Percentiles rank a stretch among this genome's conserved stretches.
Evolutionary conservation across 2,888 invertebrate species (phyloP).

Genomic region (Nemurella pictetii): DNA sequence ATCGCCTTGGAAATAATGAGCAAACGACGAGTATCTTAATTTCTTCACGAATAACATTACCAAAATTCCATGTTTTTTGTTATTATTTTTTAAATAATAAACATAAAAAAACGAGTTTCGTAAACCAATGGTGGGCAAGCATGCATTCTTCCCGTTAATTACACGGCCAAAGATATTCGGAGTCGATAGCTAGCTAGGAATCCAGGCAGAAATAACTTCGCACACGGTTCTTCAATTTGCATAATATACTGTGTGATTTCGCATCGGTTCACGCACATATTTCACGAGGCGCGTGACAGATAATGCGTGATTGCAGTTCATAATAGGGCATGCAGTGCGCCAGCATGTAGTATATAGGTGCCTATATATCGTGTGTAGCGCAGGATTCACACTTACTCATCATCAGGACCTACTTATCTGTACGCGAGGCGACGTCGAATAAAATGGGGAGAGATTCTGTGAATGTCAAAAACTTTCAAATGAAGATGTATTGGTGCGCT

Average conservation of each 20-base stretch:
- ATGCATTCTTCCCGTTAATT: background rate
- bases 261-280: background rate
- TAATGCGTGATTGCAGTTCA: background rate
- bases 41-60: background rate
- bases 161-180: background rate
- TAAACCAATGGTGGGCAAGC: background rate
- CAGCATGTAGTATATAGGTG: background rate
- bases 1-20: background rate
- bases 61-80: no score
- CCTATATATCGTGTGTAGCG: background rate
- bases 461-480: constrained; percentile 22
- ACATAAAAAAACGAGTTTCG: background rate
- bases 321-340: background rate
- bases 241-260: background rate
- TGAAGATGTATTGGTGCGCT: constrained; percentile 12
- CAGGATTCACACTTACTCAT: background rate
- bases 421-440: background rate
- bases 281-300: background rate
- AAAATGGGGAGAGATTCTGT: background rate
- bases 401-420: background rate
- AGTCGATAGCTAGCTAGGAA: background rate
- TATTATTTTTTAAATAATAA: no score
- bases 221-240: background rate
- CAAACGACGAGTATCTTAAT: background rate
- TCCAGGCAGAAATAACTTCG: background rate